phyloP scores from a whole-genome alignment of 1,140 invertebrate genomes.

The Gryon sp. region DNA sequence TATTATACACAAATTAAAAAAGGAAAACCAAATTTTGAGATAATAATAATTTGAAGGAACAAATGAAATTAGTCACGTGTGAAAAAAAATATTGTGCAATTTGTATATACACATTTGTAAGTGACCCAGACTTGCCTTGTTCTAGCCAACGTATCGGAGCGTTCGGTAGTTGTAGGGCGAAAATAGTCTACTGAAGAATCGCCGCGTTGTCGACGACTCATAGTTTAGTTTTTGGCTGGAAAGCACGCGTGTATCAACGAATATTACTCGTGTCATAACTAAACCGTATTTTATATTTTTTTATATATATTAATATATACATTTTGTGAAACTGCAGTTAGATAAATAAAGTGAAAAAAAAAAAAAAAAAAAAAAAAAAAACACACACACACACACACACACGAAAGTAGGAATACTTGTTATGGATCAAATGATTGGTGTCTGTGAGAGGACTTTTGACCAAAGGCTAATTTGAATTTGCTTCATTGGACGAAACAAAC shows the following conservation, averaged over 20 bases:
- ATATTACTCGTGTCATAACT: no score
- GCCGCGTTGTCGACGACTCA: slow-evolving; percentile 35
- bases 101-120: background rate
- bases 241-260: slow-evolving; percentile 50
- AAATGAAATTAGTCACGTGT: background rate
- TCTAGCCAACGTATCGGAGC: slow-evolving; percentile 1
- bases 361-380: no score
- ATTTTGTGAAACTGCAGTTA: no score
- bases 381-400: no score
- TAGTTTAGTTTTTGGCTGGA: slow-evolving; percentile 65
- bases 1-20: background rate
- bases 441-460: no score
- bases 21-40: background rate
- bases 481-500: no score
- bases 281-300: no score
- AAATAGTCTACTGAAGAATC: slow-evolving; percentile 42
- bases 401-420: no score
- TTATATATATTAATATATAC: no score
- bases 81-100: background rate
- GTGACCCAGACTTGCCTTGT: slow-evolving; percentile 12
- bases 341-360: no score
- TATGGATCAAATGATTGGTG: no score
- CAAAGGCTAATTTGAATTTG: no score
- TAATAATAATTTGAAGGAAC: background rate
- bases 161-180: slow-evolving; percentile 18